phyloP scores from a whole-genome alignment of 2,797 vertebrate species.

The Aeoliscus strigatus region DNA sequence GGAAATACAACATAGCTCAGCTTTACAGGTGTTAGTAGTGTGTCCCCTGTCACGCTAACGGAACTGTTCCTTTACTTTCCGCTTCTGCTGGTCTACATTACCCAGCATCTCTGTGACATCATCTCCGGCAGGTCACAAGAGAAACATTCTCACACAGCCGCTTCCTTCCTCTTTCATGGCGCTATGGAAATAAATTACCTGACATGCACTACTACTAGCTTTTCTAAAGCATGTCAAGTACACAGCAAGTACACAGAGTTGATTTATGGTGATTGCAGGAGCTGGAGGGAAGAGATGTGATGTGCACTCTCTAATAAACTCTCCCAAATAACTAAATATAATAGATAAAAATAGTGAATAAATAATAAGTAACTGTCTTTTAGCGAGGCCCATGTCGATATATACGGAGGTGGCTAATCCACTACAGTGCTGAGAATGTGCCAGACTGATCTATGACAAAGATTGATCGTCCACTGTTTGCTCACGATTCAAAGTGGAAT shows the following conservation, averaged over 20 bases:
- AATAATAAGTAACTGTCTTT: too few relatives aligned
- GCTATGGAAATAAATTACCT: slow-evolving; percentile 1
- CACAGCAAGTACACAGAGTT: not conserved
- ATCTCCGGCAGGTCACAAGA: not conserved
- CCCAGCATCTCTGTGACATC: slow-evolving; percentile 4
- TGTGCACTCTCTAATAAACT: too few relatives aligned
- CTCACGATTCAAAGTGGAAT: not conserved
- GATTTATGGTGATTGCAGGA: not conserved
- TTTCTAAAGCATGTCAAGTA: slow-evolving; percentile 1
- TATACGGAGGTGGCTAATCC: slow-evolving; percentile 16
- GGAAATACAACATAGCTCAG: too few relatives aligned
- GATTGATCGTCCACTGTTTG: slow-evolving; percentile 1
- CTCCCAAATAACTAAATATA: slow-evolving; percentile 12
- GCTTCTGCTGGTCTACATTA: slow-evolving; percentile 1
- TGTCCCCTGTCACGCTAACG: too few relatives aligned
- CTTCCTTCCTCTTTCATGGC: not conserved
- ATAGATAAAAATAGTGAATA: too few relatives aligned
- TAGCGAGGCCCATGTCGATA: slow-evolving; percentile 2
- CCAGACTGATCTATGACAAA: slow-evolving; percentile 10
- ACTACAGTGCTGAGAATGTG: slow-evolving; percentile 2
- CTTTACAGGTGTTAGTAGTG: too few relatives aligned
- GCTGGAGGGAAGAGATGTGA: slow-evolving; percentile 8
- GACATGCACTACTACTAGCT: not conserved
- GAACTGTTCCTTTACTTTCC: too few relatives aligned
- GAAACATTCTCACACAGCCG: not conserved